Conservation (phyloP, 2,888 invertebrate species). For the Phyllotreta striolata region DNA sequence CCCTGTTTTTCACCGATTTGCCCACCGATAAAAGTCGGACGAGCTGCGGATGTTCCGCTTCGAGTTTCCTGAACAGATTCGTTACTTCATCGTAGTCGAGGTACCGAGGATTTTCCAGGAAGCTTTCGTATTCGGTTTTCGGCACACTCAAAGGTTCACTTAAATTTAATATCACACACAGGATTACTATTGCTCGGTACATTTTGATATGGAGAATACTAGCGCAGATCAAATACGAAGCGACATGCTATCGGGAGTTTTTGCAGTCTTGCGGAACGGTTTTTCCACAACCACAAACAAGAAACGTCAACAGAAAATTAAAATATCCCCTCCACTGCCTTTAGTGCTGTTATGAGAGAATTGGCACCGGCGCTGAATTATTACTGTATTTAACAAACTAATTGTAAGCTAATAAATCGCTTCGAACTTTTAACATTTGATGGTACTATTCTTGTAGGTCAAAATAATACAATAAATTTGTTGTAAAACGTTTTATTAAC, state of each 20-base stretch:
- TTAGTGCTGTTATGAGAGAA: too few species aligned
- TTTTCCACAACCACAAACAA: not conserved
- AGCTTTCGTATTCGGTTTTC: slow-evolving; percentile 62
- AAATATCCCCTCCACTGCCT: not conserved
- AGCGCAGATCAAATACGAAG: not conserved
- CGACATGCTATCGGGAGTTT: slow-evolving; percentile 7
- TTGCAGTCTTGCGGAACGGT: slow-evolving; percentile 11
- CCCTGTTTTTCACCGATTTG: slow-evolving; percentile 80
- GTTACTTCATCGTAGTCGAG: slow-evolving; percentile 76
- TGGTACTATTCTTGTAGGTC: too few species aligned
- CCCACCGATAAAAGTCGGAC: slow-evolving; percentile 81
- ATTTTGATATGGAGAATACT: slow-evolving; percentile 3
- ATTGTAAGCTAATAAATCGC: too few species aligned
- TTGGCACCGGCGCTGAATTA: too few species aligned
- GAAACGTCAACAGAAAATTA: slow-evolving; percentile 3
- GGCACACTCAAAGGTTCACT: slow-evolving; percentile 37
- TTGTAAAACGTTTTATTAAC: too few species aligned
- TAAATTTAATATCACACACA: slow-evolving; percentile 43
- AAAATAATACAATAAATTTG: too few species aligned
- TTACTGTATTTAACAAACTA: too few species aligned
- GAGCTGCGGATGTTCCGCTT: slow-evolving; percentile 71
- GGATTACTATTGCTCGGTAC: slow-evolving; percentile 36
- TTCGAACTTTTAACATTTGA: too few species aligned
- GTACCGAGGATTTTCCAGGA: slow-evolving; percentile 70
- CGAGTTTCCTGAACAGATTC: slow-evolving; percentile 69